Conservation (phyloP, 2,113 vertebrate species). For the Rhinichthys klamathensis region DNA sequence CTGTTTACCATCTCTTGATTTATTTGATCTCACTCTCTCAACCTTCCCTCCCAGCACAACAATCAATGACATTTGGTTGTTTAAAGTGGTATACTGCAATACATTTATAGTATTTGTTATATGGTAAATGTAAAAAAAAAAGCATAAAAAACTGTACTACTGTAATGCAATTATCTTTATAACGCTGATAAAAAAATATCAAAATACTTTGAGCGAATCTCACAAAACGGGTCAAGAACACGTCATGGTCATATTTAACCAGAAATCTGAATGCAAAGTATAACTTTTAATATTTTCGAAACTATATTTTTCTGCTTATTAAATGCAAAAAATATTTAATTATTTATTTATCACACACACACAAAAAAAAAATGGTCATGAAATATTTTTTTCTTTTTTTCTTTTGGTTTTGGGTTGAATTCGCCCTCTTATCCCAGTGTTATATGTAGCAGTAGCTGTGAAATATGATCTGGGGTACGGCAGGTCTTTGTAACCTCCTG, state of each 20-base stretch:
- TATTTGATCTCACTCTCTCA: constrained; percentile 17
- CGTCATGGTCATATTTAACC: background rate
- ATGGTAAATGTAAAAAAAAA: background rate
- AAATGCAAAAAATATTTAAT: background rate
- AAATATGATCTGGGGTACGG: background rate
- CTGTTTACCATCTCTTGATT: constrained; percentile 33
- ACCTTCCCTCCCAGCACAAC: background rate
- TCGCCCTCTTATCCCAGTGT: background rate
- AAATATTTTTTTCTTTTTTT: background rate
- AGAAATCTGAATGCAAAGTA: background rate
- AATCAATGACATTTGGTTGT: background rate
- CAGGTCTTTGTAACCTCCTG: constrained; percentile 4
- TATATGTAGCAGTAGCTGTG: background rate
- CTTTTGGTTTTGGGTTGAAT: background rate
- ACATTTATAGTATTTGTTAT: background rate
- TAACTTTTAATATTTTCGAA: no score
- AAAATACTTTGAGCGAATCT: background rate
- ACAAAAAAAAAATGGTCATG: no score
- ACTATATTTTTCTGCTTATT: background rate
- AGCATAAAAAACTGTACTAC: background rate
- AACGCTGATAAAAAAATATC: background rate
- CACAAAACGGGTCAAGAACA: background rate
- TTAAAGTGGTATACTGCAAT: background rate
- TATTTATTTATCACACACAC: no score
- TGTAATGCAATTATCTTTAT: background rate